These are phyloP conservation scores for Geotrypetes seraphini DNA, from an alignment of 2,797 vertebrate species.

Conservation along the genomic window DNA sequence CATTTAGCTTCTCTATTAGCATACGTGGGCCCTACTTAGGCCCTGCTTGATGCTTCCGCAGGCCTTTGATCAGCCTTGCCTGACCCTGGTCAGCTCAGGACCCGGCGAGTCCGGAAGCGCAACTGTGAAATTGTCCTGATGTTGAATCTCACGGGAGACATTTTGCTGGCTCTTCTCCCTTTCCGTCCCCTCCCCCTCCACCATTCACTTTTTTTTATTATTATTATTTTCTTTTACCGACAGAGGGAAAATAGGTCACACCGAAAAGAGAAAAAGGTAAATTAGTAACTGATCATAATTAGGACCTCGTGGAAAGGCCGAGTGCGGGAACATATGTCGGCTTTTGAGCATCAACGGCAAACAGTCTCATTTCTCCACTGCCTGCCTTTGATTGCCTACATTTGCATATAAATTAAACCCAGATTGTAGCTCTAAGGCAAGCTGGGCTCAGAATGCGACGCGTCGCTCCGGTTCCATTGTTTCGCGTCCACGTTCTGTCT, in stretches of 20 bases:
- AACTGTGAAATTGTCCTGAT: constrained; percentile 69
- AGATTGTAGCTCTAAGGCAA: constrained; percentile 94
- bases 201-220: constrained; percentile 38
- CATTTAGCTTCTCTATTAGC: constrained; percentile 75
- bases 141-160: constrained; percentile 50
- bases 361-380: constrained; percentile 65
- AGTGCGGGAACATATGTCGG: constrained; percentile 20
- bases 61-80: constrained; percentile 74
- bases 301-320: constrained; percentile 47
- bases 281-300: constrained; percentile 55
- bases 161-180: constrained; percentile 44
- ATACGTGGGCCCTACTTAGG: constrained; percentile 70
- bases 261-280: constrained; percentile 43
- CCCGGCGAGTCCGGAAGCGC: constrained; percentile 50
- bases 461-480: constrained; percentile 79
- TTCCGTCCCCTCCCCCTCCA: constrained; percentile 41
- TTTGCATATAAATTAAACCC: constrained; percentile 80
- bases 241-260: constrained; percentile 18
- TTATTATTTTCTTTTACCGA: constrained; percentile 26
- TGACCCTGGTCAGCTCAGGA: constrained; percentile 62
- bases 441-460: constrained; percentile 70
- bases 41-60: constrained; percentile 65
- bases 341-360: constrained; percentile 65
- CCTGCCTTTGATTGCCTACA: constrained; percentile 69
- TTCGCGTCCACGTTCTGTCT: constrained; percentile 78